These are phyloP conservation scores for Drosophila setosimentum DNA, from an alignment of 2,888 invertebrate genomes.

Conservation along the genomic window DNA sequence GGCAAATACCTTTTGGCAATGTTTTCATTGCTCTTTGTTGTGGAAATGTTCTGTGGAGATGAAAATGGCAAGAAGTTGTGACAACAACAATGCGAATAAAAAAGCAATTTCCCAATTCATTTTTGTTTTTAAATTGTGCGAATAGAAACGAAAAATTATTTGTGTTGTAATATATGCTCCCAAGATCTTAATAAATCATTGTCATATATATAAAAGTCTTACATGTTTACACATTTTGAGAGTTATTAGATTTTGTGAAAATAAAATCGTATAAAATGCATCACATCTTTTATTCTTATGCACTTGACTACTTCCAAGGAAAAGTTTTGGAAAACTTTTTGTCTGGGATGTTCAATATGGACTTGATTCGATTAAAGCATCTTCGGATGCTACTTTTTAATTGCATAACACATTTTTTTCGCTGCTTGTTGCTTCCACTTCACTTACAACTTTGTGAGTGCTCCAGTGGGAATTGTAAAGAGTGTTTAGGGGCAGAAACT, in stretches of 20 bases:
- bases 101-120: not conserved
- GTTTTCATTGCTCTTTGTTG: constrained; percentile 11
- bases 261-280: not conserved
- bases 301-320: not conserved
- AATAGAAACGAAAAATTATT: constrained; percentile 34
- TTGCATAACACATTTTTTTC: constrained; percentile 72
- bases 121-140: not conserved
- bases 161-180: not conserved
- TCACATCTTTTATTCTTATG: not conserved
- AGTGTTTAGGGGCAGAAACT: not conserved
- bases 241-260: not conserved
- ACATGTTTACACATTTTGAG: not conserved
- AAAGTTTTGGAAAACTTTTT: constrained; percentile 25
- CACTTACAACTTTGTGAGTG: constrained; percentile 46
- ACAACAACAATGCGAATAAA: not conserved
- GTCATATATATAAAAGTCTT: not conserved
- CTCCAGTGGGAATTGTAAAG: not conserved
- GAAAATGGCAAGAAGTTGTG: not conserved
- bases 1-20: not conserved
- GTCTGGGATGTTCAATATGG: constrained; percentile 48
- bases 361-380: constrained; percentile 51
- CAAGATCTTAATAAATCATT: not conserved
- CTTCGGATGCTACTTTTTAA: constrained; percentile 59
- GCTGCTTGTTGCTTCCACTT: constrained; percentile 67
- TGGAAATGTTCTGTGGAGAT: constrained; percentile 10